Evolutionary conservation across 2,888 invertebrate genomes (phyloP), one percentile per base, ranked within the genome.

Genomic region (Ectropis crepuscularia): DNA sequence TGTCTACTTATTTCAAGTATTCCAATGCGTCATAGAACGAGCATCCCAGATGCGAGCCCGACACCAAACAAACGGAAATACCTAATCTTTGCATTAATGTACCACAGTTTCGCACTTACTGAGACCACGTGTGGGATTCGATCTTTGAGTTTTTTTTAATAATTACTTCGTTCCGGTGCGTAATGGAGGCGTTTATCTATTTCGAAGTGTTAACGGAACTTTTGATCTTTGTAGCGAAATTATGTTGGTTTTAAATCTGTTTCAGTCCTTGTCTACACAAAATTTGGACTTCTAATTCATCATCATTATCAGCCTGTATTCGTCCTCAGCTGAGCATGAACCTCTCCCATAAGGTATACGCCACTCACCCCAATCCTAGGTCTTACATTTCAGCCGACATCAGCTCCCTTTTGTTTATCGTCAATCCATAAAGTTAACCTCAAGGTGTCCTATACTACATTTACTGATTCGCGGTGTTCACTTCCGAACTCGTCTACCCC

Each of bases 41-140:
- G 69, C 69, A 76, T 78, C 73, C 79, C 77, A 87, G 83, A 81
- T 81, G 87, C 82, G 85, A 82, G 85, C 81, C 84, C 82, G 83
- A 80, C 83, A 85, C 82, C 74, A 67, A 71, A 72, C 69, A 73
- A 87, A 79, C 91, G 92, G 92, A 92, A 92, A 90, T 89, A 80
- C 89, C 90, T 90, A 90, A 92, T 92, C 90, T 91, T 86, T 85
- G 82, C 87, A 88, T 89, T 91, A 88, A 82, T 83, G 83, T 85
- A 87, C 83, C 79, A 77, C 75, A 72, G 77, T 76, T 77, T 83
- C 77, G 77, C 82, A 81, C 83, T 81, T 79, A 78, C 65, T 61
- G 7, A 51, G 57, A 61, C 79, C 85, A 86, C 83, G 81, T 86
- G 87, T 81, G 81, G 76, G 65, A 68, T 55, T 63, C 57, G 67